Conservation (phyloP, 1,140 invertebrate genomes). For the Zaprionus nigranus region DNA sequence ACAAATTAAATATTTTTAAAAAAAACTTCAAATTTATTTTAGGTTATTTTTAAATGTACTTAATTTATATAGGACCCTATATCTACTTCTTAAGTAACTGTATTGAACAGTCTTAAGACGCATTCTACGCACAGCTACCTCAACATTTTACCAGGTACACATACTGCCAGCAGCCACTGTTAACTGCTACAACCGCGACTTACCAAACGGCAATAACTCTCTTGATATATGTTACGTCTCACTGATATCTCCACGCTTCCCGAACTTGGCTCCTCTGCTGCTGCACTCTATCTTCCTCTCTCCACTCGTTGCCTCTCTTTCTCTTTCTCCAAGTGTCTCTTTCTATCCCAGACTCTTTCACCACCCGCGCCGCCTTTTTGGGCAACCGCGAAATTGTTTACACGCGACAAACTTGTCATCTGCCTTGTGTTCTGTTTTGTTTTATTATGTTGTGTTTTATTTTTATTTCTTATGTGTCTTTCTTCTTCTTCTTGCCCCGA, state of each 20-base stretch:
- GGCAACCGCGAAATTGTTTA: conserved; percentile 76
- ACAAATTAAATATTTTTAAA: no score
- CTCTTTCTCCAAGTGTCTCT: background rate
- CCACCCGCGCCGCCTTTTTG: conserved; percentile 71
- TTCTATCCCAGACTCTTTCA: background rate
- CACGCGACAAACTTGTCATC: conserved; percentile 81
- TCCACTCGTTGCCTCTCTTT: background rate
- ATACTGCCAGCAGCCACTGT: conserved; percentile 47
- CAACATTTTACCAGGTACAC: conserved; percentile 4
- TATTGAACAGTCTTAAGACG: no score
- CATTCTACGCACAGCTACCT: conserved; percentile 19
- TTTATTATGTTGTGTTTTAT: conserved; percentile 21
- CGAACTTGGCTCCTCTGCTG: background rate
- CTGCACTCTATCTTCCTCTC: background rate
- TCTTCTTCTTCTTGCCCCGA: conserved; percentile 32
- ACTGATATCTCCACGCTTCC: conserved; percentile 52
- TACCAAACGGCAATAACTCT: conserved; percentile 51
- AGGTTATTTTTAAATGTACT: background rate
- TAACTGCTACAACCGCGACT: conserved; percentile 38
- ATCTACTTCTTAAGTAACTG: no score
- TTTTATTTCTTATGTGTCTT: conserved; percentile 56
- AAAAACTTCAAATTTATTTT: background rate
- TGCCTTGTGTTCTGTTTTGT: conserved; percentile 22
- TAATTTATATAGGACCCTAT: no score
- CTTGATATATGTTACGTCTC: conserved; percentile 69